A percentile compares a stretch with the other conserved stretches of the same genome.
phyloP scores from a whole-genome alignment of 2,888 invertebrate genomes.

The Tribolium freemani region DNA sequence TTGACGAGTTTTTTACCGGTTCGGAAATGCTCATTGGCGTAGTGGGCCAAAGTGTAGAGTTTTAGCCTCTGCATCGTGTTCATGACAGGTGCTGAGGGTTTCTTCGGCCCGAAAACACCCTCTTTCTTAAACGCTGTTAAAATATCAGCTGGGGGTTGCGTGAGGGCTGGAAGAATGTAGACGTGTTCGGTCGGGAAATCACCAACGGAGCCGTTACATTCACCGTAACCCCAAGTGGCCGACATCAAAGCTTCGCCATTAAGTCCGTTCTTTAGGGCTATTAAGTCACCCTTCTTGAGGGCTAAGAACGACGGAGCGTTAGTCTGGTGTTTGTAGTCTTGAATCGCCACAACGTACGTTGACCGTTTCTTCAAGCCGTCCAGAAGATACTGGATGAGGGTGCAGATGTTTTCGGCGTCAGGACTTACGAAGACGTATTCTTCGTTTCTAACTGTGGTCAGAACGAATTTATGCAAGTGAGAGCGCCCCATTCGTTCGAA shows the following conservation, averaged over 20 bases:
- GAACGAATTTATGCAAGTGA: slow-evolving; percentile 77
- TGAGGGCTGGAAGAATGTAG: slow-evolving; percentile 87
- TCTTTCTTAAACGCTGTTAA: slow-evolving; percentile 77
- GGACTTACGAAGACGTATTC: slow-evolving; percentile 92
- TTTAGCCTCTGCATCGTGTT: slow-evolving; percentile 76
- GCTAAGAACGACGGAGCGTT: slow-evolving; percentile 73
- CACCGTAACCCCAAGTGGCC: slow-evolving; percentile 81
- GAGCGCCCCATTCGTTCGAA: slow-evolving; percentile 71
- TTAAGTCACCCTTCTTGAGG: slow-evolving; percentile 82
- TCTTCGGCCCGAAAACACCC: slow-evolving; percentile 67
- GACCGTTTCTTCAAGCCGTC: slow-evolving; percentile 90
- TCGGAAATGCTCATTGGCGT: slow-evolving; percentile 86
- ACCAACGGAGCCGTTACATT: slow-evolving; percentile 79
- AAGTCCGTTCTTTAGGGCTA: slow-evolving; percentile 81
- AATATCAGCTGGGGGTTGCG: slow-evolving; percentile 79
- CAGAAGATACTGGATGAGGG: slow-evolving; percentile 86
- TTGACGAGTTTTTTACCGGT: slow-evolving; percentile 67
- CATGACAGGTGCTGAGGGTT: slow-evolving; percentile 65
- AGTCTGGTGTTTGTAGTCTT: slow-evolving; percentile 71
- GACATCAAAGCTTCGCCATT: slow-evolving; percentile 83
- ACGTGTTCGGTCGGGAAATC: slow-evolving; percentile 90
- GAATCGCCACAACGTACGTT: slow-evolving; percentile 83
- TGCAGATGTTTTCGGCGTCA: slow-evolving; percentile 88
- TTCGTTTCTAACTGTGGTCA: slow-evolving; percentile 88
- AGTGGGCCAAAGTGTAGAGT: slow-evolving; percentile 87